Base-by-base conservation (phyloP, 2,113 vertebrate species). In the Taurulus bubalis region DNA sequence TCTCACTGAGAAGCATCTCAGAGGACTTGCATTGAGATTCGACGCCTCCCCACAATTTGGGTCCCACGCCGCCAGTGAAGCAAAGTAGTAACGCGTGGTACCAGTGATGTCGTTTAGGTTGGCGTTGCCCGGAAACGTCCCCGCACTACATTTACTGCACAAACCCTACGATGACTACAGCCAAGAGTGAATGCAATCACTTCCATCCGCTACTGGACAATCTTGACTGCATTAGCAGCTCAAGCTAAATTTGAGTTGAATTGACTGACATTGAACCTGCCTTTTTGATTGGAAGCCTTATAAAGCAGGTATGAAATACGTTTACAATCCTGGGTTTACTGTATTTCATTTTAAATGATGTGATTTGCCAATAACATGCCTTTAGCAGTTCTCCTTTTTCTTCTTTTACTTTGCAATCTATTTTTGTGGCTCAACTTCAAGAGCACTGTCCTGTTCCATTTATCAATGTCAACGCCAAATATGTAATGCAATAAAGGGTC, bases 1-100 rank as follows among this genome's bases (percentile, higher is more conserved):
- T 90, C 79, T 85, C 71, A 85, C 71, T 80, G 67, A 87, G 75
- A 73, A 65, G 55, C 72, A 70, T 84, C 83, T 83, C 81, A 3
- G 81, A 26, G 74, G 82, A 82, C 79, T 85, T 75, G n/a, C 71
- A 83, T 71, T 83, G 56, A 72, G 75, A 75, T 86, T 12, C 75
- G 60, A 56, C 70, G 77, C 84, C 80, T 85, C 59, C 18, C 20
- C 51, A 62, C 71, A 76, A 86, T 83, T 82, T 71, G 74, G 75
- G 74, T 45, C 82, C 22, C 51, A 24, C n/a, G 22, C 9, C n/a
- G n/a, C 51, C 10, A 24, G 51, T 53, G 42, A 24, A 12, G 67
- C 70, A 64, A 72, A 85, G 56, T 6, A 84, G 75, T 34, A 28
- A 26, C 2, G 38, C 40, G 34, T 30, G 36, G 56, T 72, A 45